These are phyloP conservation scores for Rhegmatorhina hoffmannsi DNA, from an alignment of 2,113 vertebrate genomes.

Conservation along the genomic window DNA sequence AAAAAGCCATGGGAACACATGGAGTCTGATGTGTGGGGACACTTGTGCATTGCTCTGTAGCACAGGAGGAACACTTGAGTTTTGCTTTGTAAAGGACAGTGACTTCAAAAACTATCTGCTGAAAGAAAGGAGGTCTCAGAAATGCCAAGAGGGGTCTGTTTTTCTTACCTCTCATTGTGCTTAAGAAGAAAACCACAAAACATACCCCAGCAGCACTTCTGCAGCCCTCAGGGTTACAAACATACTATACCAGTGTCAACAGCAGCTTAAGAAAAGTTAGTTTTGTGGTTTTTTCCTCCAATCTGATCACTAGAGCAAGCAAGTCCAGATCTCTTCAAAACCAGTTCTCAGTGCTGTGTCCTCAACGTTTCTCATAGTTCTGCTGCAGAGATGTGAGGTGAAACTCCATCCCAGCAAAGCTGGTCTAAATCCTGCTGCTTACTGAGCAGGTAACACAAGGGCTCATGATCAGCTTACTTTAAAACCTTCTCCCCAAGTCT, in stretches of 20 bases:
- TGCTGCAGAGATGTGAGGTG: neutral
- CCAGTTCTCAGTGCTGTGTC: fast-evolving
- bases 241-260: neutral
- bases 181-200: neutral
- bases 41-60: fast-evolving
- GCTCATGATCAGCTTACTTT: neutral
- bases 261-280: neutral
- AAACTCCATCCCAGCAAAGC: neutral
- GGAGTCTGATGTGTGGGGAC: fast-evolving
- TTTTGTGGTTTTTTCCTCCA: fast-evolving
- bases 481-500: neutral
- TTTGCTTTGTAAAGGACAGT: neutral
- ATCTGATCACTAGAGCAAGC: neutral
- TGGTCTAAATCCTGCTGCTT: neutral
- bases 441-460: neutral
- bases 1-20: neutral
- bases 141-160: neutral
- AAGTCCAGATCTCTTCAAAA: neutral
- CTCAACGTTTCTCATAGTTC: neutral
- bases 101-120: neutral
- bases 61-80: neutral
- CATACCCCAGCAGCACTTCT: neutral
- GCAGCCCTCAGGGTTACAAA: neutral
- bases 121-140: neutral
- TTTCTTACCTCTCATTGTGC: neutral